Percentiles rank a stretch among this genome's conserved stretches.
These are phyloP conservation scores for Odontomyia ornata DNA, from an alignment of 2,888 invertebrate species.

Conservation along the genomic window DNA sequence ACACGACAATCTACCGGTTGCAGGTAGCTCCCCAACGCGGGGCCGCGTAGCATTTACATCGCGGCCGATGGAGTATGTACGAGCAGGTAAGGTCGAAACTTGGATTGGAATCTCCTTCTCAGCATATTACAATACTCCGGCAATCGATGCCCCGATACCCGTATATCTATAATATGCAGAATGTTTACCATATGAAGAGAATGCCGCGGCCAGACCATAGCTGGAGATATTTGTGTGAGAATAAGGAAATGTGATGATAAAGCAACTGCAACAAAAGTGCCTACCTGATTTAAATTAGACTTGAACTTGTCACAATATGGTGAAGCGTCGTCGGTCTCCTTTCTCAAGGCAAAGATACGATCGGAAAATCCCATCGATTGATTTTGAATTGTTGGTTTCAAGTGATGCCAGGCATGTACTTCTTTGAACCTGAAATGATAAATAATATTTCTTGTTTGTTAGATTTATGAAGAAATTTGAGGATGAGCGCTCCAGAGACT, in stretches of 20 bases:
- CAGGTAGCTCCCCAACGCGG: not conserved
- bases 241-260: constrained; percentile 42
- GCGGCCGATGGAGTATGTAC: not conserved
- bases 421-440: not conserved
- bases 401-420: constrained; percentile 9
- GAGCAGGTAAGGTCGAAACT: constrained; percentile 10
- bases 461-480: too few species aligned
- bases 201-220: constrained; percentile 48
- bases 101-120: constrained; percentile 38
- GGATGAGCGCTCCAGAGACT: too few species aligned
- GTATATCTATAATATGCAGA: constrained; percentile 38
- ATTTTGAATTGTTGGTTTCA: constrained; percentile 13
- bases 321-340: constrained; percentile 36
- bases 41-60: not conserved
- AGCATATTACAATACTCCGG: constrained; percentile 13
- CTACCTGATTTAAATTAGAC: constrained; percentile 50
- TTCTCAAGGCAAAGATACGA: constrained; percentile 31
- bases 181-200: constrained; percentile 49
- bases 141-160: not conserved
- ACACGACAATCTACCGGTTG: constrained; percentile 24
- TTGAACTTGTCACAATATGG: constrained; percentile 48
- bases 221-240: constrained; percentile 45
- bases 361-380: constrained; percentile 34
- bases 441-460: too few species aligned
- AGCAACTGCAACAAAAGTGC: constrained; percentile 40